Base-by-base conservation (phyloP, 2,797 vertebrate species). In the Borostomias antarcticus region DNA sequence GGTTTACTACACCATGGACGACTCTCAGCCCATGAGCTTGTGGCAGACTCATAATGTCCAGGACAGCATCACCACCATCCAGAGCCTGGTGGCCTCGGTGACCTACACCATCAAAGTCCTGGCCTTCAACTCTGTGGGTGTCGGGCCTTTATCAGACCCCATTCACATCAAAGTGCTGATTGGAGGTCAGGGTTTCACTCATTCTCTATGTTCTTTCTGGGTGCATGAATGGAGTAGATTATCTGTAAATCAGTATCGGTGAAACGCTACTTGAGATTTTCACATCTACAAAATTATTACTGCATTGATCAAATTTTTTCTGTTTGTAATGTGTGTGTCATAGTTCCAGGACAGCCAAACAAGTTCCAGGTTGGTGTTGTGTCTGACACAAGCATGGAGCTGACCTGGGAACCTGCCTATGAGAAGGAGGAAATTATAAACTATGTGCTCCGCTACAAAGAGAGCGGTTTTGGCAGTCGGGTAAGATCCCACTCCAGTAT, bases 351-450 rank as follows among this genome's bases (percentile, higher is more conserved):
- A 72, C 92, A 99, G 85, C 97, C 98, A 1, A 95, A 95, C 89
- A 99, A 95, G 86, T 95, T 99, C 85, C 92, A 94, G 83, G 93
- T 95, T 0, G 96, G 96, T 59, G 94, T 95, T 66, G 96, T 96
- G 82, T 95, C 94, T 0, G 96, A 98, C 86, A 97, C 95, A 0
- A 96, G 93, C 80, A 94, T 99, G 9, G 78, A 94, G 67, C 89
- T 99, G 50, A 96, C 93, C 0, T 99, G 98, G 98, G 96, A 96
- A 58, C 91, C 95, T 0, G 95, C 97, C 1, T 90, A 89, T 25
- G 92, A 96, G 30, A 96, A 97, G 82, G 96, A 98, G 73, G 96
- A 94, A 72, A 95, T 98, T 75, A 85, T 95, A 76, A 96, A 88
- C 74, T 99, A 98, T n/a, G 95, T 98, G 75, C 96, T 98, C 1